Base-by-base conservation (phyloP, 2,888 invertebrate genomes). In the Stratiomys singularior region DNA sequence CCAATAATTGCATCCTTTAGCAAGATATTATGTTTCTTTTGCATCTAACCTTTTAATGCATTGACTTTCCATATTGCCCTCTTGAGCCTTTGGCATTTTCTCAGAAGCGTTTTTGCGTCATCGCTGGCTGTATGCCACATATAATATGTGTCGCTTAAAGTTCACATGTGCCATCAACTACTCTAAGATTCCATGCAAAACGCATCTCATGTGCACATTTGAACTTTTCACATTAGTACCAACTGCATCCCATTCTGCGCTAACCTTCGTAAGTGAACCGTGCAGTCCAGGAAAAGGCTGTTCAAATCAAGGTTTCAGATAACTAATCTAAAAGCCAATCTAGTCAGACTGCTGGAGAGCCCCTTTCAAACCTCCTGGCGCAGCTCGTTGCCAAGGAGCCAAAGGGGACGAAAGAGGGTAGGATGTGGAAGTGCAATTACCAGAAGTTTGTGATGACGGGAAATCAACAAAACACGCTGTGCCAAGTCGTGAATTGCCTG, bases 301-400 rank as follows among this genome's bases (percentile, higher is more conserved):
- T 37, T 37, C 37, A 37, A 9, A 37, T 9, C 37, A 37, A 37
- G 18, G n/a, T 52, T n/a, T 52, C 52, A 18, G 18, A 37, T 44
- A 28, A 66, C n/a, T 66, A 66, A 66, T 66, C 66, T 15, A 66
- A 66, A 66, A 37, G 18, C 28, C 66, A 66, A 66, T 30, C 66
- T 30, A n/a, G 66, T 44, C n/a, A 37, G 66, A 11, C 66, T 44
- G 52, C 15, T 13, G 15, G 52, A 13, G n/a, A 52, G 52, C 52
- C 52, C 37, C 37, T 9, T 37, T 9, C 37, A 9, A 3, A 37
- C 9, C 37, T 37, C 37, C 37, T 3, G 5, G 37, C 3, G 37
- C 37, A 9, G 37, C 3, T 3, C 37, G 9, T 5, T 3, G 9
- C 9, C 37, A 5, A 5, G 9, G 9, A 37, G 5, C 9, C 37